Base-by-base conservation (phyloP, 2,113 vertebrate species). In the Podarcis cretensis region DNA sequence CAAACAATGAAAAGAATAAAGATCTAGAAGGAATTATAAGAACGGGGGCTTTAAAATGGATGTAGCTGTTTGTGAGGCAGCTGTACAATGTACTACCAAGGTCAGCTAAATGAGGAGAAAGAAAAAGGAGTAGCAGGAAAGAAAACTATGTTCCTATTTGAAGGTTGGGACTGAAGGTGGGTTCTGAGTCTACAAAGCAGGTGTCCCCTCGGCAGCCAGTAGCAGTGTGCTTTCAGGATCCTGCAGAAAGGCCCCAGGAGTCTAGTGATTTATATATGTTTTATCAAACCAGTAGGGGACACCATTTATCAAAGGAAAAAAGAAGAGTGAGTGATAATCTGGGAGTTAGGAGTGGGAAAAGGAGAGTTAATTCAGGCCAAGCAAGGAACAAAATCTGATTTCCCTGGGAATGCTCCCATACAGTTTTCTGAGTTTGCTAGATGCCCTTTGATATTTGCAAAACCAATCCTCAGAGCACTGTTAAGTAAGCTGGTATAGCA, bases 251-350 rank as follows among this genome's bases (percentile, higher is more conserved):
- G 20, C 27, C 77, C 77, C 43, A 54, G 10, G 32, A 30, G 14
- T 30, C 40, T 79, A 35, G 30, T 54, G 43, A 75, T 35, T 59
- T 85, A 59, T 75, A 59, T 59, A 37, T 63, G 57, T 48, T 18
- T 40, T 16, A 20, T 75, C 8, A 8, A 63, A 86, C 93, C 92
- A 86, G 75, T 84, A 92, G 92, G 89, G 89, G 91, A 89, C 94
- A 86, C 90, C 63, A 20, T 91, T 57, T 75, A 1, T 79, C 94
- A 91, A 88, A 43, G 37, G 18, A 13, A 75, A 18, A 32, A 18
- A 23, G 40, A 43, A 40, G 20, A 18, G 48, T 66, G 20, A 66
- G 65, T 66, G 65, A 66, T 66, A 66, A 21, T 6, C 65, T 66
- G 65, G 48, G 48, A 54, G 48, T 54, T 7, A 43, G 75, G 6